A percentile compares a stretch with the other conserved stretches of the same genome.
These are phyloP conservation scores for Coronaproctus castanopsis DNA, from an alignment of 2,888 invertebrate species.

Conservation along the genomic window DNA sequence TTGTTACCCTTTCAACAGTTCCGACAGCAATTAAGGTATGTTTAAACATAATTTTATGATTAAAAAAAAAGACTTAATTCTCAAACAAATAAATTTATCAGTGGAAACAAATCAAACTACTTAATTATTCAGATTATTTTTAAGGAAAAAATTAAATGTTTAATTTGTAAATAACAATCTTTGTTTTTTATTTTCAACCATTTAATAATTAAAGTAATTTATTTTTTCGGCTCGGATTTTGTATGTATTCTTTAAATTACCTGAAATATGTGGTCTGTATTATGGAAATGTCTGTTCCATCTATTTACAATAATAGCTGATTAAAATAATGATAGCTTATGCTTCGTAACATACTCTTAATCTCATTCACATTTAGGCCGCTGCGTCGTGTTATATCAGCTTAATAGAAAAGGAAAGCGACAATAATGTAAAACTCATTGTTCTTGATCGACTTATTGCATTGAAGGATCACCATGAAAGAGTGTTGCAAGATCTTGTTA, in stretches of 20 bases:
- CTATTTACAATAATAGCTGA: too few species aligned
- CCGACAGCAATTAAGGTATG: slow-evolving; percentile 82
- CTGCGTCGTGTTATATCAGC: slow-evolving; percentile 95
- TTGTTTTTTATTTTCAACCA: too few species aligned
- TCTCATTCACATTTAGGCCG: too few species aligned
- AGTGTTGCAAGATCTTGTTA: slow-evolving; percentile 72
- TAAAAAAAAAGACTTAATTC: slow-evolving; percentile 1
- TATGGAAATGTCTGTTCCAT: too few species aligned
- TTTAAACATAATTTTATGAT: not conserved
- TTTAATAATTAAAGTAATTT: too few species aligned
- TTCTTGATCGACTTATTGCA: slow-evolving; percentile 75
- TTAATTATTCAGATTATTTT: not conserved
- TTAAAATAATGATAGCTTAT: too few species aligned
- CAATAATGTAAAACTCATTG: slow-evolving; percentile 98
- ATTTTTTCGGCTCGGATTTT: too few species aligned
- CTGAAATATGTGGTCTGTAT: too few species aligned
- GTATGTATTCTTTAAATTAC: too few species aligned
- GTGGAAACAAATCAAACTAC: slow-evolving; percentile 2
- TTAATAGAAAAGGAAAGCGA: slow-evolving; percentile 98
- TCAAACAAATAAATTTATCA: not conserved
- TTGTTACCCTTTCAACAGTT: slow-evolving; percentile 90
- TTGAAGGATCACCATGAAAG: slow-evolving; percentile 72
- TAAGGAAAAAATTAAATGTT: not conserved
- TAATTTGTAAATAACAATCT: not conserved
- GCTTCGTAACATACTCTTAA: too few species aligned